Conservation (phyloP, 2,797 vertebrate species). For the Poeciliopsis turneri region DNA sequence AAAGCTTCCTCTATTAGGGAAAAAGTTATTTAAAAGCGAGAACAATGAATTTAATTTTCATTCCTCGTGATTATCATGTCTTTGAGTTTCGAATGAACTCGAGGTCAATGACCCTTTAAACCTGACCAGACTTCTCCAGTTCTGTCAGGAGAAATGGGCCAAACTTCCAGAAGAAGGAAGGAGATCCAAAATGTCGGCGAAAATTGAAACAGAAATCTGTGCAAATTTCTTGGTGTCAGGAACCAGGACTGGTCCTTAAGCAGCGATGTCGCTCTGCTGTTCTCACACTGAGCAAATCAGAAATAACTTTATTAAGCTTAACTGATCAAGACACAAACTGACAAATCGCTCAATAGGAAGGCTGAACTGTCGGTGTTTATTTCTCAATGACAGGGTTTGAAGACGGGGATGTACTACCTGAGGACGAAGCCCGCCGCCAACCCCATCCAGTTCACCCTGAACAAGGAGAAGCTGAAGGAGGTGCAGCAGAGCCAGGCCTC, state of each 20-base stretch:
- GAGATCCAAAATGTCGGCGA: neutral
- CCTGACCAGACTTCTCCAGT: neutral
- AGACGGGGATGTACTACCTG: constrained; percentile 99
- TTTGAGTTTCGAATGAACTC: neutral
- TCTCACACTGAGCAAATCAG: neutral
- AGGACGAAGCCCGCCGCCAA: constrained; percentile 95
- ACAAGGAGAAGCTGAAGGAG: constrained; percentile 95
- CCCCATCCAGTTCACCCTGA: constrained; percentile 98
- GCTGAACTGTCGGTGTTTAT: neutral
- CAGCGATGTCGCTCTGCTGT: neutral
- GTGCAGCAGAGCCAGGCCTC: constrained; percentile 53
- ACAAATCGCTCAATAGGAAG: rapidly evolving
- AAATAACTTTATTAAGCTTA: neutral
- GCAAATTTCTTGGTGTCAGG: neutral
- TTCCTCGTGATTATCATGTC: neutral
- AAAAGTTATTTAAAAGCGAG: neutral
- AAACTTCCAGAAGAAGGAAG: neutral
- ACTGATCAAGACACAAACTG: neutral
- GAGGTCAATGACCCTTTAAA: neutral
- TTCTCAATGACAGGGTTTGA: constrained; percentile 86
- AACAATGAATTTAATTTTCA: neutral
- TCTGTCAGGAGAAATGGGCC: neutral
- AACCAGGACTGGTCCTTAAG: neutral
- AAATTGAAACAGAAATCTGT: neutral
- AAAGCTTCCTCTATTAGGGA: neutral